Evolutionary conservation across 92 coral and sea anemone species (phyloP).

Genomic region (Palythoa heliodiscus): DNA sequence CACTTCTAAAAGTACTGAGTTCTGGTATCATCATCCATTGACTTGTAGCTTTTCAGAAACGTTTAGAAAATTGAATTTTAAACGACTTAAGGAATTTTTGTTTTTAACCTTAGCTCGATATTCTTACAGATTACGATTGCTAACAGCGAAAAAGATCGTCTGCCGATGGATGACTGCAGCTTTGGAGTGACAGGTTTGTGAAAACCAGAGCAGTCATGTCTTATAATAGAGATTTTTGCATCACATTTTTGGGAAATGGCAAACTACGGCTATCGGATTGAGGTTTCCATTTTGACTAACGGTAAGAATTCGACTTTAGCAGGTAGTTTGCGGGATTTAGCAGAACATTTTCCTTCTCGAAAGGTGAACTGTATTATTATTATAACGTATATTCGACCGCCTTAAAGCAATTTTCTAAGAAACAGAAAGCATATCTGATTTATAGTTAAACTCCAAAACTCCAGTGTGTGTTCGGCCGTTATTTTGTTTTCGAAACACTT

Average conservation of each 20-base stretch:
- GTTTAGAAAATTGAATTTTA: not conserved
- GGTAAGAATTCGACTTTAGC: no score
- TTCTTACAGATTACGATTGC: slow-evolving; percentile 83
- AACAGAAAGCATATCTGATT: not conserved
- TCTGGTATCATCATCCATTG: no score
- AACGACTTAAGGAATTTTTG: not conserved
- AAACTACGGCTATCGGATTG: no score
- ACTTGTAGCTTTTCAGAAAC: not conserved
- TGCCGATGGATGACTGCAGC: slow-evolving; percentile 94
- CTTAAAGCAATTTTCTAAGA: not conserved
- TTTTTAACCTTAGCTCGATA: not conserved
- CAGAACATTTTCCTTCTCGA: no score
- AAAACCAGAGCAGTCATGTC: not conserved
- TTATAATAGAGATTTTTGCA: no score
- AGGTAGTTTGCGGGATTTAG: no score
- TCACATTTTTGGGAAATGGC: no score
- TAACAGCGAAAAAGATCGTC: slow-evolving; percentile 83
- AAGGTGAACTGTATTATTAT: not conserved
- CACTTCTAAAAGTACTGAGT: no score
- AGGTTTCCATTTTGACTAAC: no score
- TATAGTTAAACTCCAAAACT: not conserved
- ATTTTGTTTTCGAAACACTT: no score
- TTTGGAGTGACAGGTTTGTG: slow-evolving; percentile 92
- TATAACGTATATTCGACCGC: not conserved
- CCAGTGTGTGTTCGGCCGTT: no score